Base-by-base conservation (phyloP, 1,140 invertebrate genomes). In the Danaus plexippus region DNA sequence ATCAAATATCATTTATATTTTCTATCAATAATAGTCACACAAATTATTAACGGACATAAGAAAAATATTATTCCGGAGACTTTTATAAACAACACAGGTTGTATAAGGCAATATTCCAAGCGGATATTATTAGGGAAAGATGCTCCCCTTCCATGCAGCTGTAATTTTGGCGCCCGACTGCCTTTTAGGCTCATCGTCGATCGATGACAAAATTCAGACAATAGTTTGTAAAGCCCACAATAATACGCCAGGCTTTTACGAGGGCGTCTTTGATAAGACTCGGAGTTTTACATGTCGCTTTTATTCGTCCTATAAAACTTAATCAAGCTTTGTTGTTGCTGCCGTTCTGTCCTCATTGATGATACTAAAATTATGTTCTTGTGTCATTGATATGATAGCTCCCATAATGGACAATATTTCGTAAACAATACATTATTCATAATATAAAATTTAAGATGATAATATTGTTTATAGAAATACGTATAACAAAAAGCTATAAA, bases 131-230 rank as follows among this genome's bases (percentile, higher is more conserved):
- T 73, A 65, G 64, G 66, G 64, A 69, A 61, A 70, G 59, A 61
- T 49, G 55, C 54, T 74, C 67, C 71, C 74, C 72, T 76, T 76
- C 64, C 63, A 68, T 67, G 70, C 74, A 73, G 75, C 75, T 75
- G 77, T 75, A 75, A 71, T 80, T 79, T 77, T 72, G 57, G 51
- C 64, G 59, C 52, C 54, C 48, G 52, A 32, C 50, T 61, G 59
- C 62, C 60, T 59, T 59, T 60, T 57, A 54, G 60, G 43, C 47
- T 61, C 22, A 32, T 32, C 45, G 53, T 52, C 59, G 70, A 72
- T 69, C 70, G 65, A 70, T 73, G 62, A 54, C 63, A 63, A 58
- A 64, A 58, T 50, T 51, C 10, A 59, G 43, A 54, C 43, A 59
- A 48, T 52, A 43, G 52, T 60, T 55, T 11, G 49, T 44, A 9